phyloP scores from a whole-genome alignment of 2,113 vertebrate species.

The Cacatua alba region DNA sequence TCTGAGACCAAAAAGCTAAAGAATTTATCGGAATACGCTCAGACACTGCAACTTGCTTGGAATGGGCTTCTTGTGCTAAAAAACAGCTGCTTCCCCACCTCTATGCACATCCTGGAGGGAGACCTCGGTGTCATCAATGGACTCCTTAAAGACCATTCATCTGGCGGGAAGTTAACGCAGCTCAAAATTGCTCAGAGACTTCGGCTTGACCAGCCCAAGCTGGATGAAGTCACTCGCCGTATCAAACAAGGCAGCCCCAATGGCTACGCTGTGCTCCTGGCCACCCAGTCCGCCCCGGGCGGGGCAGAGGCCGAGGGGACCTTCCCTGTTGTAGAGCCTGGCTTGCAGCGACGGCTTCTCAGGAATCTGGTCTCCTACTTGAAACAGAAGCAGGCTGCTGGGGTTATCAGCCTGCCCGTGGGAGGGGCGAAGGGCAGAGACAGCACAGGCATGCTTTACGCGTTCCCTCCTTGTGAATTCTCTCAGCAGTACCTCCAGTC shows the following conservation, averaged over 20 bases:
- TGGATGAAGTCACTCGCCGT: constrained; percentile 94
- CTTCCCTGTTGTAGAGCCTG: constrained; percentile 82
- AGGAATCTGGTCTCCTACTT: constrained; percentile 98
- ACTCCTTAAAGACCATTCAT: constrained; percentile 85
- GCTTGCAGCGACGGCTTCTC: constrained; percentile 93
- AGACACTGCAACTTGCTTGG: constrained; percentile 89
- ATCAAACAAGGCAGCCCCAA: constrained; percentile 92
- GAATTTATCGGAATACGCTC: constrained; percentile 89
- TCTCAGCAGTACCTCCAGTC: constrained; percentile 95
- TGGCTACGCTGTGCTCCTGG: constrained; percentile 90
- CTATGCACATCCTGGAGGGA: constrained; percentile 94
- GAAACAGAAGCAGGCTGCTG: constrained; percentile 98
- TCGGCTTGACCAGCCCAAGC: constrained; percentile 94
- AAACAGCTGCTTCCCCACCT: constrained; percentile 96
- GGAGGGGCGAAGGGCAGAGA: constrained; percentile 88
- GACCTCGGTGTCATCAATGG: constrained; percentile 84
- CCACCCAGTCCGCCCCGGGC: constrained; percentile 84
- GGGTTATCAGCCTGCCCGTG: constrained; percentile 93
- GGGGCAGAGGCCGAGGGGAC: constrained; percentile 73
- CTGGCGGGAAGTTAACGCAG: constrained; percentile 83
- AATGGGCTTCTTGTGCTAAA: constrained; percentile 94
- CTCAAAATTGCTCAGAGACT: constrained; percentile 98
- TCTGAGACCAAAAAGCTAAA: constrained; percentile 78
- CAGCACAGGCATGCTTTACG: constrained; percentile 92
- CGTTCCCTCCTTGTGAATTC: constrained; percentile 95